Evolutionary conservation across 2,797 vertebrate species (phyloP).

Genomic region (Carcharodon carcharias): DNA sequence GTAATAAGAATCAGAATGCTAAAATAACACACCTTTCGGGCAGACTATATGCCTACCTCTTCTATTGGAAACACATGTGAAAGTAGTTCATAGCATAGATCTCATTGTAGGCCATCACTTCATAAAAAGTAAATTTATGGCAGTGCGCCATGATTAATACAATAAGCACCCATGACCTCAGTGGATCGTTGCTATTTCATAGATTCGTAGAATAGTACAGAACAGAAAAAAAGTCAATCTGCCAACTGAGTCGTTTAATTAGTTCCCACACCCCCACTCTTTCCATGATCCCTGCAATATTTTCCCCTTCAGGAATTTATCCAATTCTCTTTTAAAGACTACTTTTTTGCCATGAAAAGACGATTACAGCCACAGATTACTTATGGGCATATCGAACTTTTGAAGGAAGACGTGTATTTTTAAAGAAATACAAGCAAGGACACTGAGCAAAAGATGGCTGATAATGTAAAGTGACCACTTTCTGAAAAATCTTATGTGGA

Average conservation of each 20-base stretch:
- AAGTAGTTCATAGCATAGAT: background rate
- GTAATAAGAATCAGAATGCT: background rate
- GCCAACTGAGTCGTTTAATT: background rate
- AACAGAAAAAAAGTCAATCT: background rate
- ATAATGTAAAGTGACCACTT: too few species aligned
- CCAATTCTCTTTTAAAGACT: too few species aligned
- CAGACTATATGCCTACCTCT: background rate
- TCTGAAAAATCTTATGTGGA: too few species aligned
- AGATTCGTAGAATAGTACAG: background rate
- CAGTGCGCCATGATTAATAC: background rate
- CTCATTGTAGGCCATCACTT: background rate
- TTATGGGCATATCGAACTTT: too few species aligned
- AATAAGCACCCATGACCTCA: background rate
- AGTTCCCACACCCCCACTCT: too few species aligned
- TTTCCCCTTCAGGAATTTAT: too few species aligned
- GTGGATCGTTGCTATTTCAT: background rate
- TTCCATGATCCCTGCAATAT: too few species aligned
- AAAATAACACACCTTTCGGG: background rate
- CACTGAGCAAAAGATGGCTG: too few species aligned
- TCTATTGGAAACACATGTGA: background rate
- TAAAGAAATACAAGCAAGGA: too few species aligned
- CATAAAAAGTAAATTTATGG: background rate
- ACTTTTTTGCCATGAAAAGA: too few species aligned
- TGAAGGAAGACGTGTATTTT: too few species aligned
- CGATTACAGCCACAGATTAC: too few species aligned